Base-by-base conservation (phyloP, 1,140 invertebrate species). In the Acromyrmex echinatior region DNA sequence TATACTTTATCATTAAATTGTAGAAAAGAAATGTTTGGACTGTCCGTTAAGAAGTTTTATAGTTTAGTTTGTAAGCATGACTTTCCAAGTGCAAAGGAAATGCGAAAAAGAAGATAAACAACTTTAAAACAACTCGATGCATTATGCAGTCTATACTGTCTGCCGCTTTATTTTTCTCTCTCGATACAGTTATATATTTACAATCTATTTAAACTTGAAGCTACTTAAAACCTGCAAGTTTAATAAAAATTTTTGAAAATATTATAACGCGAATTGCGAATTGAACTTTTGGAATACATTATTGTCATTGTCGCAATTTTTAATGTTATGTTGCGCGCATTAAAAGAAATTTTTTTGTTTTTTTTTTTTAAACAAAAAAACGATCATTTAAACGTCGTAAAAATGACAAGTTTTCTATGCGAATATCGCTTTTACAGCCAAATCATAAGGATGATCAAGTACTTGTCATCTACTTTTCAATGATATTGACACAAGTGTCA, bases 401-500 rank as follows among this genome's bases (percentile, higher is more conserved):
- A 58, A 81, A 18, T 25, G 16, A 28, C 18, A 56, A 49, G 16
- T 49, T 7, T 39, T 9, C 35, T 39, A 49, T 58, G 65, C 10
- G 25, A 45, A 28, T 25, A 21, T 21, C 68, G 35, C 21, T 60
- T 76, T 62, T 49, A 28, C 18, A 39, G 28, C 7, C 3, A 28
- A 31, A 1, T 18, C 14, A 39, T 39, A 28, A 74, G 3, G 7
- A 14, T 35, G 35, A 28, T 58, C 3, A 9, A 9, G n/a, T 58
- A 58, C 56, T 10, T 39, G 25, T 60, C 18, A 3, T 25, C n/a
- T 82, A 82, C 28, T 35, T 82, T 49, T 62, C n/a, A 16, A 18
- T 14, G 4, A 62, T 84, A 51, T 84, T 84, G 80, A 84, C 58
- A 76, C 80, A 84, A 58, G 39, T 84, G 70, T 62, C 7, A 7